Evolutionary conservation across 2,797 vertebrate species (phyloP).

Genomic region (Allenopithecus nigroviridis): DNA sequence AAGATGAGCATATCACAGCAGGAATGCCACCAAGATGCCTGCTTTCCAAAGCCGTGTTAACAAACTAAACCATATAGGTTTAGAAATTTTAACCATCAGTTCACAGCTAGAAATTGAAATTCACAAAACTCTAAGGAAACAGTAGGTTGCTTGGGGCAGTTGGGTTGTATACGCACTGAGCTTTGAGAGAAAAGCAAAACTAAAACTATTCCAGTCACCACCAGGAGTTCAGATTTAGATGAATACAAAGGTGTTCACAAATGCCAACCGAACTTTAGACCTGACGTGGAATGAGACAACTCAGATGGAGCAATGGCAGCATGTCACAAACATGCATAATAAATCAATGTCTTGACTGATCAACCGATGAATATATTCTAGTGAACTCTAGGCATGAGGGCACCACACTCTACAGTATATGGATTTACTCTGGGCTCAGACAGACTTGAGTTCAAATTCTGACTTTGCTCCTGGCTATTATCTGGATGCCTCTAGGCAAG

Average conservation of each 20-base stretch:
- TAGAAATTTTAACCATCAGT: conserved; percentile 32
- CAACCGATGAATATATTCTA: background rate
- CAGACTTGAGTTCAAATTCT: conserved; percentile 46
- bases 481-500: background rate
- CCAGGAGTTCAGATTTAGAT: background rate
- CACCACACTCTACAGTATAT: background rate
- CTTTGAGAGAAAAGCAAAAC: conserved; percentile 36
- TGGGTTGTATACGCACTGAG: background rate
- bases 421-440: background rate
- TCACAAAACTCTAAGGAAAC: conserved; percentile 28
- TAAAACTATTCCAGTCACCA: background rate
- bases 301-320: background rate
- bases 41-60: conserved; percentile 46
- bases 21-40: background rate
- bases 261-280: background rate
- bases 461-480: background rate
- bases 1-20: background rate
- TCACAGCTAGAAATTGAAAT: conserved; percentile 24
- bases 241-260: background rate
- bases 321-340: background rate
- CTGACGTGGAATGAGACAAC: background rate
- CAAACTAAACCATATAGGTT: conserved; percentile 40
- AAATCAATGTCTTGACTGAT: background rate
- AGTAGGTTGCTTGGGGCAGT: background rate
- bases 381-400: background rate